Evolutionary conservation across 2,113 vertebrate species (phyloP).

Genomic region (Donacobius atricapilla): DNA sequence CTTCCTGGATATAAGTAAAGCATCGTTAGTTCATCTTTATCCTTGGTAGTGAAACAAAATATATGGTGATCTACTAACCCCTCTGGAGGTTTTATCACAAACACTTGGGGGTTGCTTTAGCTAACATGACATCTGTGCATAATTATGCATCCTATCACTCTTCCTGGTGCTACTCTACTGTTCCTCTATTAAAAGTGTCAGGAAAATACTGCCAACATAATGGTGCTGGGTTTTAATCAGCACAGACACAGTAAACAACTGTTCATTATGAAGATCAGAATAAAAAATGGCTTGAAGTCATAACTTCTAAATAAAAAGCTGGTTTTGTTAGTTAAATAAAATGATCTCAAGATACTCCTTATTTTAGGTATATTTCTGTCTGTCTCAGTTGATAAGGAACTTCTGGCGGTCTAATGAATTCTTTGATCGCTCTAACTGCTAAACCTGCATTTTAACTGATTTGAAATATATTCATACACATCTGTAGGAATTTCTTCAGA

Average conservation of each 20-base stretch:
- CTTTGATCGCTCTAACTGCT: not conserved
- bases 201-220: not conserved
- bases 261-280: not conserved
- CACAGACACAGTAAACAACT: not conserved
- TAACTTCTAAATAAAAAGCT: not conserved
- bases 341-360: not conserved
- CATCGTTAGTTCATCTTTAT: not conserved
- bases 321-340: not conserved
- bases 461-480: not conserved
- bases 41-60: not conserved
- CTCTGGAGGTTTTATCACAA: not conserved
- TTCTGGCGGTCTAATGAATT: not conserved
- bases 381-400: not conserved
- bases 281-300: not conserved
- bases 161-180: not conserved
- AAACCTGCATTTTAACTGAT: not conserved
- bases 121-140: not conserved
- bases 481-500: not conserved
- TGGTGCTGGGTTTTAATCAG: not conserved
- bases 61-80: not conserved
- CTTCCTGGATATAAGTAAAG: not conserved
- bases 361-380: not conserved
- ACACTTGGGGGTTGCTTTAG: not conserved
- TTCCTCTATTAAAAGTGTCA: not conserved
- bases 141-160: not conserved